A percentile compares a stretch with the other conserved stretches of the same genome.
phyloP scores from a whole-genome alignment of 1,140 invertebrate species.

The Microplitis demolitor region DNA sequence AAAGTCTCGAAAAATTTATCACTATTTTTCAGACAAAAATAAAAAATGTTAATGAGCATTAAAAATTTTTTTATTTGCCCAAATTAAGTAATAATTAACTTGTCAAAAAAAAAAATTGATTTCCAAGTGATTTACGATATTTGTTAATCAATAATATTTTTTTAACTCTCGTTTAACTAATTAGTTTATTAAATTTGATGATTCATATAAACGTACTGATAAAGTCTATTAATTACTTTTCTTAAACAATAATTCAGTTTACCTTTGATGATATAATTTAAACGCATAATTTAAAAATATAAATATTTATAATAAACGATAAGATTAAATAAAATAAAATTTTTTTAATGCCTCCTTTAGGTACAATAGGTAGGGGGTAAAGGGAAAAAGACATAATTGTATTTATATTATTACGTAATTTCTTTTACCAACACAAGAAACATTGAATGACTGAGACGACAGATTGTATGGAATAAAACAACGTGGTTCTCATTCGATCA shows the following conservation, averaged over 20 bases:
- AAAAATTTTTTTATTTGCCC: too few relatives aligned
- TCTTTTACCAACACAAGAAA: conserved; percentile 18
- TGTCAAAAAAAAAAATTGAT: too few relatives aligned
- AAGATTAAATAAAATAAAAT: conserved; percentile 51
- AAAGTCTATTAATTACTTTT: conserved; percentile 7
- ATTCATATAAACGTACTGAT: not conserved
- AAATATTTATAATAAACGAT: conserved; percentile 57
- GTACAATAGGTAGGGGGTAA: not conserved
- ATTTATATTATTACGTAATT: conserved; percentile 57
- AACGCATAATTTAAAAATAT: conserved; percentile 45
- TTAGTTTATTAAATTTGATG: too few relatives aligned
- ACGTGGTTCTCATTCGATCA: conserved; percentile 43
- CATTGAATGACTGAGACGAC: conserved; percentile 31
- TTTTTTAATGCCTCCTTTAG: conserved; percentile 43
- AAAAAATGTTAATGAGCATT: too few relatives aligned
- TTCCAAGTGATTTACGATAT: too few relatives aligned
- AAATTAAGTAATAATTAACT: too few relatives aligned
- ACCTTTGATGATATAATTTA: conserved; percentile 9
- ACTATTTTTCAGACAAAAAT: too few relatives aligned
- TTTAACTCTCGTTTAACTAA: too few relatives aligned
- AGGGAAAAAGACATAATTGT: conserved; percentile 17
- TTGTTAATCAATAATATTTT: too few relatives aligned
- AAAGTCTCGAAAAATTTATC: too few relatives aligned
- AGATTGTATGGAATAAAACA: conserved; percentile 41
- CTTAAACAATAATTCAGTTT: not conserved